Base-by-base conservation (phyloP, 2,888 invertebrate genomes). In the Serrognathus titanus region DNA sequence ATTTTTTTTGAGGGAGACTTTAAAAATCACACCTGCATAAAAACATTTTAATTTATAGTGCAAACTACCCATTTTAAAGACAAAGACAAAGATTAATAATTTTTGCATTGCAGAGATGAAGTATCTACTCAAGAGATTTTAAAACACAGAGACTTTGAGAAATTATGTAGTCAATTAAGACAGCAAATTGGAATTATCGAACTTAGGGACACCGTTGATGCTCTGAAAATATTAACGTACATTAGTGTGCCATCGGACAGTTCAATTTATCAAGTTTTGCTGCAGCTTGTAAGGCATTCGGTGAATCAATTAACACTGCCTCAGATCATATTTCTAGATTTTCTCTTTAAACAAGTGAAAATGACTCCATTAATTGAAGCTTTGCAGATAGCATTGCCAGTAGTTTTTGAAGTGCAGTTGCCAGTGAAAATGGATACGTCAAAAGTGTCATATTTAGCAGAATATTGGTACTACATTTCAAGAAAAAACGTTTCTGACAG, bases 401-500 rank as follows among this genome's bases (percentile, higher is more conserved):
- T 88, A 31, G 84, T 86, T 0, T 87, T 89, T 68, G 85, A 88
- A 75, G 80, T 83, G 6, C 82, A 86, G 59, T 64, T 88, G 6
- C 78, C 80, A 0, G 63, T 78, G 5, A 85, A 88, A 70, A 66
- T 87, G 16, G 83, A 87, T 60, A 75, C 71, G 8, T 75, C 81
- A 20, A 83, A 86, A 64, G 57, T 83, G 5, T 68, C 72, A 0
- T 70, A 81, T 11, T 68, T 88, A 24, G 74, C 77, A 8, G 83
- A 83, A 20, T 81, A 82, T 75, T 69, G 88, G 5, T 69, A 77
- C 0, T 88, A 81, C 69, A 77, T 81, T 36, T 79, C 82, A 8
- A 75, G 73, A 12, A 79, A 80, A 56, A 74, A 79, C 8, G 65
- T 85, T 2, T 82, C 83, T 0, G 80, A 81, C 9, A 71, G 81